These are phyloP conservation scores for Reticulitermes lucifugus DNA, from an alignment of 2,888 invertebrate species.

Conservation along the genomic window DNA sequence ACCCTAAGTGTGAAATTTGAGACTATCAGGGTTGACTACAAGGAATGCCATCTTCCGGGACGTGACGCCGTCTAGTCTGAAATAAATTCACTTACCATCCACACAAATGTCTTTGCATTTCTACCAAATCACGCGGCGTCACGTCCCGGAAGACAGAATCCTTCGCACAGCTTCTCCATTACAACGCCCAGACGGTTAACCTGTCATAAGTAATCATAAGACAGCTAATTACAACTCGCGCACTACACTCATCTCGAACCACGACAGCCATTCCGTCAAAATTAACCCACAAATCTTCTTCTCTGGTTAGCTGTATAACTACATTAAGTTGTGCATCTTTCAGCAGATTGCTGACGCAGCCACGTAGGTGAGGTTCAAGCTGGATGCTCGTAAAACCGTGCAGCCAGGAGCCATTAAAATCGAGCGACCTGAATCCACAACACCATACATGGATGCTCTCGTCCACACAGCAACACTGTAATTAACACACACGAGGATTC, in stretches of 20 bases:
- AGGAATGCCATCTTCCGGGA: no score
- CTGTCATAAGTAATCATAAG: no score
- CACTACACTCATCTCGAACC: neutral
- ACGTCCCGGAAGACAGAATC: no score
- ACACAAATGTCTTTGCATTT: no score
- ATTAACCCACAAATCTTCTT: neutral
- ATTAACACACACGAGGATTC: constrained; percentile 14
- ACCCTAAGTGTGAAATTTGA: no score
- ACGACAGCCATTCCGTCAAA: neutral
- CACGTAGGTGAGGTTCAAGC: neutral
- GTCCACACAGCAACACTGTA: neutral
- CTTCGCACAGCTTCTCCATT: no score
- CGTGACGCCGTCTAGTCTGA: no score
- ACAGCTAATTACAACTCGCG: neutral
- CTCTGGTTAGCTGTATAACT: neutral
- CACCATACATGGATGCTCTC: constrained; percentile 14
- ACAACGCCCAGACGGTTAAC: no score
- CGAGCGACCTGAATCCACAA: neutral
- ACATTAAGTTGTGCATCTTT: constrained; percentile 5
- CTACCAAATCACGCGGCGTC: no score
- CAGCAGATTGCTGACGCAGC: neutral
- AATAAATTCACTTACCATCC: no score
- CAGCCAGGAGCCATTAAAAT: neutral
- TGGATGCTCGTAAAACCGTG: neutral
- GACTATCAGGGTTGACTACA: no score